These are phyloP conservation scores for Talpa occidentalis DNA, from an alignment of 2,113 vertebrate species.

Conservation along the genomic window DNA sequence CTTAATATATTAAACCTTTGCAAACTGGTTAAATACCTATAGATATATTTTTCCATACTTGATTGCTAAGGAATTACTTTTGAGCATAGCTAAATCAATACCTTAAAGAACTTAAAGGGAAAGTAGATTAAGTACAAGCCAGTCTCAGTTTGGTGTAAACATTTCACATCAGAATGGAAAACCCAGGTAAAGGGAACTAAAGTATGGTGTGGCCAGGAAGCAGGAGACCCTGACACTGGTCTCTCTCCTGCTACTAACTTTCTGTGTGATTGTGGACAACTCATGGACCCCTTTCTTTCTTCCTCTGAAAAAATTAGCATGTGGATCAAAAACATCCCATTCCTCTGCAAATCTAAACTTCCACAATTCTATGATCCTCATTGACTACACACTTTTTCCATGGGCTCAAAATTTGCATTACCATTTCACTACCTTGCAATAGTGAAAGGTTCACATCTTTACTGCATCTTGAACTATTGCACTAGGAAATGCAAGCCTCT, in stretches of 20 bases:
- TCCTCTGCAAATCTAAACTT: background rate
- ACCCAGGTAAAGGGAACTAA: background rate
- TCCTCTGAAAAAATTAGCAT: background rate
- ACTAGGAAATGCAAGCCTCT: background rate
- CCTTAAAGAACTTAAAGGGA: background rate
- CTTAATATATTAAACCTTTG: background rate
- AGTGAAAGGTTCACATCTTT: background rate
- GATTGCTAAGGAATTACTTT: background rate
- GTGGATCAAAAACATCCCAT: background rate
- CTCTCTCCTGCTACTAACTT: background rate
- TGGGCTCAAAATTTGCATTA: background rate
- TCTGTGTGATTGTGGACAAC: background rate
- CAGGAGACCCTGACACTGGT: background rate
- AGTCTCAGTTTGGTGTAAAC: background rate
- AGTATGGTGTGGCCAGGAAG: background rate
- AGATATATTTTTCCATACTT: background rate
- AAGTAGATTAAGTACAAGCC: background rate
- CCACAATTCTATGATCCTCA: background rate
- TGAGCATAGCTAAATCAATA: background rate
- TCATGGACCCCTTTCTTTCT: background rate
- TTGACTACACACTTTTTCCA: background rate
- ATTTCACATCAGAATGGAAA: background rate
- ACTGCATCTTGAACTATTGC: background rate
- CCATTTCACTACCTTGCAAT: background rate
- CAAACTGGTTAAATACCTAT: background rate